Percentiles rank a stretch among this genome's conserved stretches.
These are phyloP conservation scores for Scarus forsteni DNA, from an alignment of 2,797 vertebrate genomes.

Conservation along the genomic window DNA sequence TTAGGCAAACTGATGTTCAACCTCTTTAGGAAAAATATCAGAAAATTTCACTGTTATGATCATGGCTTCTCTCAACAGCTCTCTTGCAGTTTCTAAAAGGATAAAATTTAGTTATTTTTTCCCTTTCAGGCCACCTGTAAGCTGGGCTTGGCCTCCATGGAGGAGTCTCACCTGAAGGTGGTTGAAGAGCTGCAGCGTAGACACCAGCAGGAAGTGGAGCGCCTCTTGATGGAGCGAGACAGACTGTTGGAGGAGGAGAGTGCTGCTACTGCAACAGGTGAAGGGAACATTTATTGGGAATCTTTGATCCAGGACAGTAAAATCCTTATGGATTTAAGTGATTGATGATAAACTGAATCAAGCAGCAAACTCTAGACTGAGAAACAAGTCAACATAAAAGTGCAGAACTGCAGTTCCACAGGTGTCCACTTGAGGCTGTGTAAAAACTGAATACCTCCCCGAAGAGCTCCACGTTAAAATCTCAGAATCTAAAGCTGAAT, in stretches of 20 bases:
- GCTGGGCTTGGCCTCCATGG: conserved; percentile 68
- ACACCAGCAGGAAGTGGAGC: conserved; percentile 76
- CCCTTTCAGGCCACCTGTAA: conserved; percentile 70
- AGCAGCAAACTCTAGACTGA: neutral
- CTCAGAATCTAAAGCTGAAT: too few species aligned
- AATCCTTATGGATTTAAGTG: too few species aligned
- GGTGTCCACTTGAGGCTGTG: too few species aligned
- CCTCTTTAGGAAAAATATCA: too few species aligned
- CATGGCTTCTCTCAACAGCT: neutral
- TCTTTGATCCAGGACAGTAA: too few species aligned
- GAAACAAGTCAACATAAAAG: neutral
- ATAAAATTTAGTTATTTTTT: neutral
- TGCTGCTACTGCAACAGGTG: conserved; percentile 77
- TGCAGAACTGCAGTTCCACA: neutral
- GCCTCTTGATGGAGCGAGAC: conserved; percentile 76
- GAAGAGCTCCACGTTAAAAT: too few species aligned
- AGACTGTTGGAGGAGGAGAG: conserved; percentile 82
- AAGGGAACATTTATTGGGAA: neutral
- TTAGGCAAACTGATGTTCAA: too few species aligned
- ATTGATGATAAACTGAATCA: too few species aligned
- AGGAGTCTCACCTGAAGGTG: conserved; percentile 73
- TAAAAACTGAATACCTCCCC: too few species aligned
- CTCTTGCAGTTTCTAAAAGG: too few species aligned
- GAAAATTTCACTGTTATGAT: too few species aligned
- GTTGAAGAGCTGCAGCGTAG: conserved; percentile 75